These are phyloP conservation scores for Ctena decussata DNA, from an alignment of 2,888 invertebrate species.

Conservation along the genomic window DNA sequence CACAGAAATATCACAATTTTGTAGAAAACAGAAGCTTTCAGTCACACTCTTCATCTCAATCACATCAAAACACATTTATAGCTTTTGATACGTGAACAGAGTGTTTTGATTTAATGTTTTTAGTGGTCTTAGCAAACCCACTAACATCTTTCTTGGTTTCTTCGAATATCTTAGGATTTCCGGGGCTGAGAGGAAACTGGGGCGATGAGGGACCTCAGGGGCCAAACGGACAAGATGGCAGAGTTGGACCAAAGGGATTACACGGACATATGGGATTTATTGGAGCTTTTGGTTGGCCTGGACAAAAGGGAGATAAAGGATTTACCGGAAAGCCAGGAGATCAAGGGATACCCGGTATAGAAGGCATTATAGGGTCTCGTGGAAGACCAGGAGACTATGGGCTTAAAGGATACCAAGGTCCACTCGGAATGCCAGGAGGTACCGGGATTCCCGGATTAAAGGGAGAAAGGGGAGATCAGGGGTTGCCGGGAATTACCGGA, in stretches of 20 bases:
- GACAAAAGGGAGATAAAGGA: slow-evolving; percentile 52
- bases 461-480: slow-evolving; percentile 49
- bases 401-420: slow-evolving; percentile 58
- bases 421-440: slow-evolving; percentile 40
- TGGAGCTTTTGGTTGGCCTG: slow-evolving; percentile 55
- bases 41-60: no score
- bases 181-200: slow-evolving; percentile 47
- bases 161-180: slow-evolving; percentile 30
- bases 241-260: slow-evolving; percentile 46
- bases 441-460: slow-evolving; percentile 49
- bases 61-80: no score
- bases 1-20: no score
- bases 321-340: slow-evolving; percentile 29
- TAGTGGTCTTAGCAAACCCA: no score
- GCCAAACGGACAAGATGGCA: slow-evolving; percentile 43
- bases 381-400: slow-evolving; percentile 47
- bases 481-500: slow-evolving; percentile 35
- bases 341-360: slow-evolving; percentile 42
- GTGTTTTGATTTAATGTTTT: no score
- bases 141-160: background rate
- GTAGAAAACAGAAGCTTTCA: no score
- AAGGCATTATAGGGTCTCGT: slow-evolving; percentile 42
- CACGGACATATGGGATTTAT: slow-evolving; percentile 50
- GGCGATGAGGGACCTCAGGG: slow-evolving; percentile 59
- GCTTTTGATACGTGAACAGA: no score